These are phyloP conservation scores for Physeter macrocephalus DNA, from an alignment of 2,113 vertebrate genomes.

Conservation along the genomic window DNA sequence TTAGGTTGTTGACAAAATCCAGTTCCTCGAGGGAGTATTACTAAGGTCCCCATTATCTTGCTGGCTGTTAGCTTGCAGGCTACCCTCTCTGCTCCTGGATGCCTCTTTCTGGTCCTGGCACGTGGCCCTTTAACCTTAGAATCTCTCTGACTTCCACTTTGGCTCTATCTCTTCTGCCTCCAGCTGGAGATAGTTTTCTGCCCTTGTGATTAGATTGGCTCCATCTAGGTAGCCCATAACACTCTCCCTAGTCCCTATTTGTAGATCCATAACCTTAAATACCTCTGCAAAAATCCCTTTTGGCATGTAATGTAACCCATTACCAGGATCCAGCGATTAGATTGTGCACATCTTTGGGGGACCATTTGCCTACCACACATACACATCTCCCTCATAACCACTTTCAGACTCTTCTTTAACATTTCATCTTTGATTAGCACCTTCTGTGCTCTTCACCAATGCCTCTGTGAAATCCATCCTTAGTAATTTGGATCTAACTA, in stretches of 20 bases:
- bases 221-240: not conserved
- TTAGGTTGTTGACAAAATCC: not conserved
- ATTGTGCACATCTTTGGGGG: not conserved
- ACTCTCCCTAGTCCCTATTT: not conserved
- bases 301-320: not conserved
- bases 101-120: not conserved
- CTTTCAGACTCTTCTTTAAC: not conserved
- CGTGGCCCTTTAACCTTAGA: not conserved
- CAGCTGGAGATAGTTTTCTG: not conserved
- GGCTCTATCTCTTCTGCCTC: not conserved
- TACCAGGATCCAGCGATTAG: not conserved
- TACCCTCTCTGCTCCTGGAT: not conserved
- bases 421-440: not conserved
- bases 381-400: not conserved
- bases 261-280: not conserved
- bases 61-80: accelerated
- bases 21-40: not conserved
- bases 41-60: not conserved
- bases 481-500: not conserved
- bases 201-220: not conserved
- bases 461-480: not conserved
- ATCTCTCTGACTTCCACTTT: not conserved
- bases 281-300: not conserved
- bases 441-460: not conserved
- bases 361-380: not conserved